Evolutionary conservation across 2,113 vertebrate species (phyloP).

Genomic region (Hippocampus zosterae): DNA sequence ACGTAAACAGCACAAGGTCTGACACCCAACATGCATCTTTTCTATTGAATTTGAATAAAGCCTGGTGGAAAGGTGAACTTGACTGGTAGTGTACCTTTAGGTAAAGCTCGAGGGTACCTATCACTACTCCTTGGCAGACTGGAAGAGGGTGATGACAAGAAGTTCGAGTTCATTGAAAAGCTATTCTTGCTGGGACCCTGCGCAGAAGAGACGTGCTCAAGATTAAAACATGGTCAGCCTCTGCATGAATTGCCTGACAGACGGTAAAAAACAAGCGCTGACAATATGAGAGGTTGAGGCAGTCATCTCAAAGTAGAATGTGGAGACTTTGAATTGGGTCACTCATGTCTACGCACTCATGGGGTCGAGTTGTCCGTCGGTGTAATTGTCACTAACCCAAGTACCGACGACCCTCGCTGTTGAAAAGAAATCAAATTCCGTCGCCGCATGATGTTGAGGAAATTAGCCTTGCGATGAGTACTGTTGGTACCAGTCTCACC

Average conservation of each 20-base stretch:
- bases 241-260: neutral
- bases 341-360: too few relatives aligned
- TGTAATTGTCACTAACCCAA: too few relatives aligned
- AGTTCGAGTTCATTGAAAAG: constrained; percentile 40
- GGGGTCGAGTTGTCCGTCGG: too few relatives aligned
- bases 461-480: too few relatives aligned
- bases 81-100: constrained; percentile 17
- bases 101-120: constrained; percentile 36
- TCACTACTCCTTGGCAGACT: constrained; percentile 40
- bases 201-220: constrained; percentile 5
- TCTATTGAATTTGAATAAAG: neutral
- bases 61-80: neutral
- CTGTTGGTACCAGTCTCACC: too few relatives aligned
- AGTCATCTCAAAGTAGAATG: too few relatives aligned
- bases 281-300: too few relatives aligned
- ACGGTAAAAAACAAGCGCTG: neutral
- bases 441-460: too few relatives aligned
- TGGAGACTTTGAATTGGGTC: too few relatives aligned
- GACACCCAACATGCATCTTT: neutral
- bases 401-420: too few relatives aligned
- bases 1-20: neutral
- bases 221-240: neutral
- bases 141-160: constrained; percentile 39
- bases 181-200: constrained; percentile 53
- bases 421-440: too few relatives aligned